Conservation (phyloP, 2,797 vertebrate species). For the Rhinatrema bivittatum region DNA sequence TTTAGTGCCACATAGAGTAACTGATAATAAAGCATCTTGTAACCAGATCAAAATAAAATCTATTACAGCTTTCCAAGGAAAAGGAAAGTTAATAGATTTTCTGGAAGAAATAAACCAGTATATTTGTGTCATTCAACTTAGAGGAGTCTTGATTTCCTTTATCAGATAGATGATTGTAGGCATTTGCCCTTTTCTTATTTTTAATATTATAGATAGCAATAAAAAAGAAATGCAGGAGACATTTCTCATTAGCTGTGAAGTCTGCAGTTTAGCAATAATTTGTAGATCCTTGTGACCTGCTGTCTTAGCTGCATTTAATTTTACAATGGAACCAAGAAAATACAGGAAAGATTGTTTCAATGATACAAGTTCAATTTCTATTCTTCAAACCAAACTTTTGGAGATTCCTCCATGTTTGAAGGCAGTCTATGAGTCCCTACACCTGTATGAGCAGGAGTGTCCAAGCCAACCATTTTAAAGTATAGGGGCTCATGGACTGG, state of each 20-base stretch:
- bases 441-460: no score
- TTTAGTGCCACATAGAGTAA: conserved; percentile 12
- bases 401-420: no score
- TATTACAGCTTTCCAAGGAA: conserved; percentile 21
- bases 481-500: no score
- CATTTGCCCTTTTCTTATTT: conserved; percentile 38
- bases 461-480: no score
- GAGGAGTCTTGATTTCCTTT: conserved; percentile 34
- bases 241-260: conserved; percentile 15
- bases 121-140: conserved; percentile 29
- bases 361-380: no score
- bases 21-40: conserved; percentile 29
- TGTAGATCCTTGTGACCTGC: conserved; percentile 5
- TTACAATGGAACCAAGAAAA: conserved; percentile 13
- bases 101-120: conserved; percentile 25
- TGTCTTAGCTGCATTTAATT: conserved; percentile 19
- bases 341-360: no score
- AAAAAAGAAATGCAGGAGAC: conserved; percentile 25
- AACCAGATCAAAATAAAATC: conserved; percentile 20
- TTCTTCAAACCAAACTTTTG: no score
- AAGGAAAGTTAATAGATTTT: conserved; percentile 44
- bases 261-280: conserved; percentile 19
- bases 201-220: conserved; percentile 29
- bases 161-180: conserved; percentile 31
- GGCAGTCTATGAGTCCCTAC: no score